These are phyloP conservation scores for Lampropteryx suffumata DNA, from an alignment of 2,888 invertebrate species.

Conservation along the genomic window DNA sequence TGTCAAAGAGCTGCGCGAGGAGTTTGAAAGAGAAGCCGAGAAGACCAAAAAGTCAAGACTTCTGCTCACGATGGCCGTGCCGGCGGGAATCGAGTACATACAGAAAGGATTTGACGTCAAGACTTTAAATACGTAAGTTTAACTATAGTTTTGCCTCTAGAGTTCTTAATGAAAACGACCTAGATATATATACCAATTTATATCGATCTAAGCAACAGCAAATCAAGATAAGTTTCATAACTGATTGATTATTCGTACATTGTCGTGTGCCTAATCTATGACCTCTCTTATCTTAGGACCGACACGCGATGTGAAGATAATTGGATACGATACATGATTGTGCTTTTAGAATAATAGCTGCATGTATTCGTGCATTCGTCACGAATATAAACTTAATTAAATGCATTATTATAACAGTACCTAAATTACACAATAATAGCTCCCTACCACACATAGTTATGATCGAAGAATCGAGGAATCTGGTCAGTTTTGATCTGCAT, in stretches of 20 bases:
- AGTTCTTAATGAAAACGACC: too few species aligned
- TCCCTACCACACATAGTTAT: neutral
- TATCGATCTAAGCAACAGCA: neutral
- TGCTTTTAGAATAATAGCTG: conserved; percentile 15
- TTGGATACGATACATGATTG: conserved; percentile 9
- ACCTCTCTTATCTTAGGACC: neutral
- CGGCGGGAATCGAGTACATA: conserved; percentile 96
- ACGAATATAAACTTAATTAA: neutral
- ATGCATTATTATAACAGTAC: neutral
- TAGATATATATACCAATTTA: too few species aligned
- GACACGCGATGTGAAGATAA: conserved; percentile 9
- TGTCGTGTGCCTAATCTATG: conserved; percentile 1
- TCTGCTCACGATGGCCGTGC: conserved; percentile 95
- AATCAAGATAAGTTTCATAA: neutral
- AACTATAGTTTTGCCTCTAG: too few species aligned
- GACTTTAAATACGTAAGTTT: conserved; percentile 89
- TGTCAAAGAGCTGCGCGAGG: conserved; percentile 93
- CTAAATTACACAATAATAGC: neutral
- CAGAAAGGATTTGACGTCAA: conserved; percentile 96
- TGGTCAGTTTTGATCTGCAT: neutral
- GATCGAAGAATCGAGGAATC: neutral
- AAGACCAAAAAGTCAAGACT: conserved; percentile 91
- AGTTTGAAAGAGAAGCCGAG: conserved; percentile 93
- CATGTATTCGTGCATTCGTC: neutral
- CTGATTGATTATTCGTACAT: neutral